Evolutionary conservation across 2,888 invertebrate species (phyloP).

Genomic region (Hyposoter didymator): DNA sequence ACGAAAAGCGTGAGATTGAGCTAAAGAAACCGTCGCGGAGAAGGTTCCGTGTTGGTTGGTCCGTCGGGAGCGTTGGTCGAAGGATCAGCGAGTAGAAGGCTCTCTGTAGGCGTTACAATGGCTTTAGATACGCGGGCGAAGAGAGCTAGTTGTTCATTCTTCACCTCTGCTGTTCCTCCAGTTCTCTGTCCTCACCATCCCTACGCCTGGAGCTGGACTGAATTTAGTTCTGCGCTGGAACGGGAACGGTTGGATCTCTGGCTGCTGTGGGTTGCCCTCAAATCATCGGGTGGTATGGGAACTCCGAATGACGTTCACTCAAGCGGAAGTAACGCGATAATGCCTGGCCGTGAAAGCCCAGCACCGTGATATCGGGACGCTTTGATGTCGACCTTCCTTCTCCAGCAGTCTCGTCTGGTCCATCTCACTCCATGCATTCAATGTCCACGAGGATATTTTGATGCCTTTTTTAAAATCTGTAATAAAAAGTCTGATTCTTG

Average conservation of each 20-base stretch:
- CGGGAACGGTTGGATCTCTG: conserved; percentile 43
- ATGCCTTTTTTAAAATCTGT: too few species aligned
- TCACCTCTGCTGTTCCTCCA: not conserved
- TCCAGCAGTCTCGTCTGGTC: conserved; percentile 52
- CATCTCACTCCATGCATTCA: not conserved
- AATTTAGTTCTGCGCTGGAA: conserved; percentile 18
- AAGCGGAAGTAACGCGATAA: conserved; percentile 83
- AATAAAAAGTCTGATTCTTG: not conserved
- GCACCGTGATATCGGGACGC: conserved; percentile 78
- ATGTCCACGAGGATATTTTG: not conserved
- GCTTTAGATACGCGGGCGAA: conserved; percentile 21
- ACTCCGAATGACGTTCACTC: conserved; percentile 79
- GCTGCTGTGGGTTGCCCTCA: conserved; percentile 79
- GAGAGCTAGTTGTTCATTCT: conserved; percentile 6
- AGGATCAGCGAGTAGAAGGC: not conserved
- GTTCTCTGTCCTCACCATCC: not conserved
- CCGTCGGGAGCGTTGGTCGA: conserved; percentile 31
- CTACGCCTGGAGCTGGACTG: conserved; percentile 11
- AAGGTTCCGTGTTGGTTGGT: conserved; percentile 12
- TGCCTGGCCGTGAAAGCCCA: conserved; percentile 79
- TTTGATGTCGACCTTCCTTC: conserved; percentile 76
- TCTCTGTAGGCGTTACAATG: conserved; percentile 60
- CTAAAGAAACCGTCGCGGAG: conserved; percentile 16
- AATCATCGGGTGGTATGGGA: conserved; percentile 81
- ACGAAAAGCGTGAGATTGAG: not conserved